These are phyloP conservation scores for Cataglyphis hispanica DNA, from an alignment of 1,140 invertebrate species.

Conservation along the genomic window DNA sequence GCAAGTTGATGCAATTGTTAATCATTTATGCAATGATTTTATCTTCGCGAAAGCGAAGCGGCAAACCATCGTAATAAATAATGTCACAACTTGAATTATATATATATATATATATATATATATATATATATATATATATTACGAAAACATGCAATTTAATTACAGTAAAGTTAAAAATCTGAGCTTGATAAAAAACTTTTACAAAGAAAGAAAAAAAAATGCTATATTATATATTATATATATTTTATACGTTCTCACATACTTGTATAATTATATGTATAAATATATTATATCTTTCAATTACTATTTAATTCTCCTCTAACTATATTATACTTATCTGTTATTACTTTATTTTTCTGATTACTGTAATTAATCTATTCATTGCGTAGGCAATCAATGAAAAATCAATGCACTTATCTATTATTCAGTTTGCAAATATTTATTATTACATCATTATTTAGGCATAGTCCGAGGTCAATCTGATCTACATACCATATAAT, in stretches of 20 bases:
- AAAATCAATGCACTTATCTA: slow-evolving; percentile 1
- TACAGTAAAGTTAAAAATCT: background rate
- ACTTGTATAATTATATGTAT: background rate
- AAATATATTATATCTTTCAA: too few species aligned
- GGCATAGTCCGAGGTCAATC: background rate
- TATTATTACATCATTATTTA: slow-evolving; percentile 20
- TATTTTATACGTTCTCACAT: too few species aligned
- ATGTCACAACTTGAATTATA: slow-evolving; percentile 5
- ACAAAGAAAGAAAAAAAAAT: background rate
- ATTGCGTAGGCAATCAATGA: background rate
- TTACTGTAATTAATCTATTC: background rate
- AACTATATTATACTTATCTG: too few species aligned
- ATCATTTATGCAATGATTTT: slow-evolving; percentile 46
- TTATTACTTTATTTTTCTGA: too few species aligned
- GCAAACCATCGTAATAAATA: slow-evolving; percentile 23
- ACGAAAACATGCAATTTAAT: slow-evolving; percentile 15
- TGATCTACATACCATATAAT: background rate
- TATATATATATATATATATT: background rate
- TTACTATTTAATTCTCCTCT: too few species aligned
- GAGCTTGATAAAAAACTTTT: background rate
- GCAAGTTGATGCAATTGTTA: slow-evolving; percentile 20
- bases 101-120: background rate
- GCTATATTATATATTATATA: background rate
- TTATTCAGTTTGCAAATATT: background rate
- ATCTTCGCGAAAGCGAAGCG: slow-evolving; percentile 19